phyloP scores from a whole-genome alignment of 2,113 vertebrate species.

The Toxotes chatareus region DNA sequence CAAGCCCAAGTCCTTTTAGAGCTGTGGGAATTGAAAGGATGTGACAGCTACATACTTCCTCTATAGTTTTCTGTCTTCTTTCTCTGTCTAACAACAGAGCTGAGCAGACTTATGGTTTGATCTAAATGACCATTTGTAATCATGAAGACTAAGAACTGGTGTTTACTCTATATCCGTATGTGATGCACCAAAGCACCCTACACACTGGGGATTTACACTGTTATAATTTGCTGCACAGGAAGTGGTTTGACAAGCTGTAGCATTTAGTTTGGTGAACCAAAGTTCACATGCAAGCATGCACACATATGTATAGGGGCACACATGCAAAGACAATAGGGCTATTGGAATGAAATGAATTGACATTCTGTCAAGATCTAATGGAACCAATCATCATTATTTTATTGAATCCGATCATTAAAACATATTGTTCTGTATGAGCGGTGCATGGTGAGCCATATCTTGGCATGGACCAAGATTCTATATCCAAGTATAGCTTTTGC shows the following conservation, averaged over 20 bases:
- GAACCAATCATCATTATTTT: slow-evolving; percentile 59
- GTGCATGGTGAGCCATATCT: slow-evolving; percentile 58
- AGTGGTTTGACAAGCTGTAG: slow-evolving; percentile 30
- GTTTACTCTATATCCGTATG: slow-evolving; percentile 33
- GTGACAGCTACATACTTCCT: slow-evolving; percentile 24
- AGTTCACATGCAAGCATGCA: slow-evolving; percentile 29
- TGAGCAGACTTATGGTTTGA: slow-evolving; percentile 9
- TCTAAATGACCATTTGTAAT: slow-evolving; percentile 28
- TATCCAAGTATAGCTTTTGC: slow-evolving; percentile 77
- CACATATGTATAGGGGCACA: slow-evolving; percentile 3
- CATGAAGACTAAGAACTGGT: slow-evolving; percentile 16
- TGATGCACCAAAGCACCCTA: background rate
- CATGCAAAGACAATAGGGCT: slow-evolving; percentile 39
- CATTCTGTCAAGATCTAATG: slow-evolving; percentile 35
- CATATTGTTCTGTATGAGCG: slow-evolving; percentile 40
- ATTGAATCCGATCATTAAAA: slow-evolving; percentile 70
- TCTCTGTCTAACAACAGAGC: slow-evolving; percentile 16
- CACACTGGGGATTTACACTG: slow-evolving; percentile 12
- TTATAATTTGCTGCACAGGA: slow-evolving; percentile 29
- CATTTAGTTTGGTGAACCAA: slow-evolving; percentile 32
- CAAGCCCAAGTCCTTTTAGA: slow-evolving; percentile 27
- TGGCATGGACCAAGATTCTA: slow-evolving; percentile 56
- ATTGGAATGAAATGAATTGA: slow-evolving; percentile 34
- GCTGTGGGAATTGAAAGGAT: slow-evolving; percentile 5
- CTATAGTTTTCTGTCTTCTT: background rate